Percentiles rank a stretch among this genome's conserved stretches.
Evolutionary conservation across 2,888 invertebrate species (phyloP).

Genomic region (Catocala sponsa): DNA sequence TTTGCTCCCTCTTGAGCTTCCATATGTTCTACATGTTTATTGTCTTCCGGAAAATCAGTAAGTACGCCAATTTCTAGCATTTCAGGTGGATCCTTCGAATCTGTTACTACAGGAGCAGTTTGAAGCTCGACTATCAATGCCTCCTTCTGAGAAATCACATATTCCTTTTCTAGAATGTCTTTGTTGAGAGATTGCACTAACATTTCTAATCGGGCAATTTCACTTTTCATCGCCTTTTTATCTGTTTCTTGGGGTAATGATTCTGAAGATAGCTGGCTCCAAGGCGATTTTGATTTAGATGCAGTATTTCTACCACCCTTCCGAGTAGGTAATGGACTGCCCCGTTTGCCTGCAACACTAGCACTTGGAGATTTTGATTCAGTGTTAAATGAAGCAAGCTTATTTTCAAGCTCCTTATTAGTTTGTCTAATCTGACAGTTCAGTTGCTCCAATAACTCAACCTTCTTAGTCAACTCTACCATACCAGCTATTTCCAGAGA

Average conservation of each 20-base stretch:
- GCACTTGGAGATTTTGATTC: slow-evolving; percentile 65
- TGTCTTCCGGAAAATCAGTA: slow-evolving; percentile 57
- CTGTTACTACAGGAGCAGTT: slow-evolving; percentile 50
- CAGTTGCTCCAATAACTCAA: slow-evolving; percentile 84
- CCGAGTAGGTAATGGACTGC: slow-evolving; percentile 75
- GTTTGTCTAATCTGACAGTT: slow-evolving; percentile 86
- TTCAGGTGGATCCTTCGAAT: slow-evolving; percentile 39
- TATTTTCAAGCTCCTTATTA: slow-evolving; percentile 86
- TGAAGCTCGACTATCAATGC: slow-evolving; percentile 74
- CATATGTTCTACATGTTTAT: slow-evolving; percentile 28
- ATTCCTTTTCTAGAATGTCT: slow-evolving; percentile 83
- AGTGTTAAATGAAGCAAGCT: slow-evolving; percentile 69
- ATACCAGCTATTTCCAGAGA: slow-evolving; percentile 81
- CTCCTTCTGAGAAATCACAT: slow-evolving; percentile 79
- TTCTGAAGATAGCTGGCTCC: slow-evolving; percentile 79
- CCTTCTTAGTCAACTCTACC: slow-evolving; percentile 79
- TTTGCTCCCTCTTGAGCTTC: slow-evolving; percentile 25
- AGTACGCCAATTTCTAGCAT: slow-evolving; percentile 63
- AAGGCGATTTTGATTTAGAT: slow-evolving; percentile 80
- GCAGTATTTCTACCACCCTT: slow-evolving; percentile 79
- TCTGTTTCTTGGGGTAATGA: slow-evolving; percentile 75
- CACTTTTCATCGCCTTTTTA: slow-evolving; percentile 72
- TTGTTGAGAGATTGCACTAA: slow-evolving; percentile 82
- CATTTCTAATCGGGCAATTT: slow-evolving; percentile 72
- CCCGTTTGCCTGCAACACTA: slow-evolving; percentile 71